phyloP scores from a whole-genome alignment of 2,797 vertebrate genomes.

The Neoniphon sammara region DNA sequence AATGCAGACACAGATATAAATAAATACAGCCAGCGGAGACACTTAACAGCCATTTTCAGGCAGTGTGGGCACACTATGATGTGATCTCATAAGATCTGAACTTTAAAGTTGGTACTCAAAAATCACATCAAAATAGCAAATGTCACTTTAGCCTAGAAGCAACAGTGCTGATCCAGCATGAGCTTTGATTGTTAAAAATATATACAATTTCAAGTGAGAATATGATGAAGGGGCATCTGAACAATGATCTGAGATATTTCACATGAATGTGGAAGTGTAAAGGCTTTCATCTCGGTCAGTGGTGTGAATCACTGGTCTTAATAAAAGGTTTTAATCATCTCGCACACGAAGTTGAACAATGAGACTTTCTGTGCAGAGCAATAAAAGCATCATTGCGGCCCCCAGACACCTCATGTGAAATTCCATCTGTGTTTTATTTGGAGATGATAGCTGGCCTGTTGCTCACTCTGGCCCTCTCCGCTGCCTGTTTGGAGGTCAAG shows the following conservation, averaged over 20 bases:
- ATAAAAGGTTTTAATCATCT: slow-evolving; percentile 23
- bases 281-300: slow-evolving; percentile 26
- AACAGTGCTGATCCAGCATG: background rate
- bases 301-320: slow-evolving; percentile 40
- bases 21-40: too few relatives aligned
- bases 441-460: slow-evolving; percentile 36
- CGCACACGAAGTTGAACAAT: slow-evolving; percentile 26
- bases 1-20: too few relatives aligned
- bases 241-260: background rate
- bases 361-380: slow-evolving; percentile 25
- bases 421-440: slow-evolving; percentile 67
- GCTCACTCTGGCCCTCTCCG: slow-evolving; percentile 44
- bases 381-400: slow-evolving; percentile 39
- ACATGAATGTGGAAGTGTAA: slow-evolving; percentile 28
- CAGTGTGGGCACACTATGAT: too few relatives aligned
- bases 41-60: too few relatives aligned
- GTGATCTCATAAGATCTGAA: too few relatives aligned
- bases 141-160: background rate
- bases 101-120: too few relatives aligned
- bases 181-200: too few relatives aligned
- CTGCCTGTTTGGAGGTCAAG: slow-evolving; percentile 53
- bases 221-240: slow-evolving; percentile 9
- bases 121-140: too few relatives aligned
- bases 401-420: slow-evolving; percentile 44
- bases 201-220: background rate